phyloP scores from a whole-genome alignment of 2,797 vertebrate genomes.

The Poeciliopsis turneri region DNA sequence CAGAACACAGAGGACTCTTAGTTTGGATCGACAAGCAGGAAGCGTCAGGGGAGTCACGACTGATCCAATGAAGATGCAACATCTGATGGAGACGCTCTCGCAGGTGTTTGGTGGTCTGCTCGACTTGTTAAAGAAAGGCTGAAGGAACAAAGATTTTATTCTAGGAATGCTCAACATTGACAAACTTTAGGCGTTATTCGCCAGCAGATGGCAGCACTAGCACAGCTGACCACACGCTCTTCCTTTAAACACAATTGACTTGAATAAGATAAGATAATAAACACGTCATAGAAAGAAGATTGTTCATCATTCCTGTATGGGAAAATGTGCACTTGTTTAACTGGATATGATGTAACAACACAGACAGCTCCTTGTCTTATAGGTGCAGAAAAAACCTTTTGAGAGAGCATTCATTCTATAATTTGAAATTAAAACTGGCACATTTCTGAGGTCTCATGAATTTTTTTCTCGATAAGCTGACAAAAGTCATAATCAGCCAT shows the following conservation, averaged over 20 bases:
- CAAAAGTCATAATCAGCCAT: neutral
- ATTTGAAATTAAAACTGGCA: conserved; percentile 2
- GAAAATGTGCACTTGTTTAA: neutral
- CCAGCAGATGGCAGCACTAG: conserved; percentile 67
- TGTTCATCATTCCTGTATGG: conserved; percentile 2
- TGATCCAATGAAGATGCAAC: conserved; percentile 59
- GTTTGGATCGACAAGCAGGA: conserved; percentile 26
- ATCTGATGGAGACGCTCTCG: conserved; percentile 28
- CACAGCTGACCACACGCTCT: neutral
- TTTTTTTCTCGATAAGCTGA: neutral
- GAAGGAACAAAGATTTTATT: neutral
- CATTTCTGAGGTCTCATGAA: neutral
- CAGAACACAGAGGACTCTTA: conserved; percentile 18
- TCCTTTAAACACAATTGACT: neutral
- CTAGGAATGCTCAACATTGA: neutral
- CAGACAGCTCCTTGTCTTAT: neutral
- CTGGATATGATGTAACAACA: neutral
- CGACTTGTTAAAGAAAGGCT: conserved; percentile 22
- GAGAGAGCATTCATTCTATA: neutral
- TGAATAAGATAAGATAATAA: conserved; percentile 2
- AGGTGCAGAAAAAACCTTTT: neutral
- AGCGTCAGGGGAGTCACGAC: conserved; percentile 16
- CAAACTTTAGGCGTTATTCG: neutral
- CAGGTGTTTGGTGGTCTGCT: conserved; percentile 24
- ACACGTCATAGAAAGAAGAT: conserved; percentile 6